Percentiles rank a stretch among this genome's conserved stretches.
These are phyloP conservation scores for Polymixis flavicincta DNA, from an alignment of 2,888 invertebrate genomes.

Conservation along the genomic window DNA sequence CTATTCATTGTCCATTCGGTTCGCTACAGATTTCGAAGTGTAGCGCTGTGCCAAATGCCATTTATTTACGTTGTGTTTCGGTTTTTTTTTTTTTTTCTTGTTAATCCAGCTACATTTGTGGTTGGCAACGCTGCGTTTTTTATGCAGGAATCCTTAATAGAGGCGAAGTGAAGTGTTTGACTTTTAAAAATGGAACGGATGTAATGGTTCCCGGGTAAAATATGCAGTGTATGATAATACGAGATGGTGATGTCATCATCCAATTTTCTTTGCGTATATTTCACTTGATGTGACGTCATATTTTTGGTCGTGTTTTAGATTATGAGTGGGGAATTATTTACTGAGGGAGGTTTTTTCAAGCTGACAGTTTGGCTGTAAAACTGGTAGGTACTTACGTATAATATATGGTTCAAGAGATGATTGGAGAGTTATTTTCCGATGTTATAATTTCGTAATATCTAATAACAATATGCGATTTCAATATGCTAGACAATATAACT, in stretches of 20 bases:
- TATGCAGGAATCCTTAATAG: conserved; percentile 54
- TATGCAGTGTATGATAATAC: conserved; percentile 44
- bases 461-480: not conserved
- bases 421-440: not conserved
- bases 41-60: conserved; percentile 80
- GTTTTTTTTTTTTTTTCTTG: conserved; percentile 60
- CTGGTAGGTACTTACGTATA: not conserved
- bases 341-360: not conserved
- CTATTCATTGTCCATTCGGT: conserved; percentile 82
- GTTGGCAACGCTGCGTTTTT: conserved; percentile 53
- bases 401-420: not conserved
- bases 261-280: conserved; percentile 53
- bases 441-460: not conserved
- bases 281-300: conserved; percentile 26
- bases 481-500: not conserved
- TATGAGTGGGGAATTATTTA: conserved; percentile 6
- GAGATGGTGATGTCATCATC: conserved; percentile 53
- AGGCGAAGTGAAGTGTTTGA: conserved; percentile 52
- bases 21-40: conserved; percentile 71
- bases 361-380: not conserved
- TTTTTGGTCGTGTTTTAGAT: conserved; percentile 34
- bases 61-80: conserved; percentile 65
- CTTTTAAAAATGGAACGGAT: conserved; percentile 55
- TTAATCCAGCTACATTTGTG: conserved; percentile 62
- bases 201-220: conserved; percentile 32